Evolutionary conservation across 2,797 vertebrate genomes (phyloP), one percentile per base, ranked within the genome.

Genomic region (Rhabdophis nuchalis): DNA sequence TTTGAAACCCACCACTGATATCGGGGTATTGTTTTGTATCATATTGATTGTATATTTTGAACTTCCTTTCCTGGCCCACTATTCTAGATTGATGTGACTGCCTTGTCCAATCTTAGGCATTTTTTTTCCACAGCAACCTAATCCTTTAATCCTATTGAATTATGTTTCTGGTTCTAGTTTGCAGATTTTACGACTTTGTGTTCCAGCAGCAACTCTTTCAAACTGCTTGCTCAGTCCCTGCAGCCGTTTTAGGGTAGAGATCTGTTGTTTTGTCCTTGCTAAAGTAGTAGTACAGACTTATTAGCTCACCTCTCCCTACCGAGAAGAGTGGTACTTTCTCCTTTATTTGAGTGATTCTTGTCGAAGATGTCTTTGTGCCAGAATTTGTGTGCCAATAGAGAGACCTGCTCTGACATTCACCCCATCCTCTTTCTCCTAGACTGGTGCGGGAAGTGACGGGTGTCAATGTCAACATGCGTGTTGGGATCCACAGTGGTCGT

Each of bases 401-500:
- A 60, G 85, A 61, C 32, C 2, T 52, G 10, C 1, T 20, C 25
- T 93, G 89, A 92, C 5, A 0, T 32, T 58, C 0, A 9, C 91
- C 14, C 85, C 58, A 0, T 29, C 32, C 85, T 25, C 50, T 5
- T 89, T 46, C 12, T 93, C 6, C 0, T 97, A 99, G 99, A 97
- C 97, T 99, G 97, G 99, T 99, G 91, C 98, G 99, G 0, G 99
- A 99, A 97, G 99, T 99, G 93, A 99, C 99, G 0, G 99, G 99
- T 41, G 99, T 99, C 94, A 99, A 99, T n/a, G 99, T 99, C 16
- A 99, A 99, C 98, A 99, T 99, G 99, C 98, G 99, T 0, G 99
- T 99, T 23, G 99, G 99, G 95, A 99, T 99, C 96, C 99, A 99
- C 97, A 99, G 99, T 0, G 99, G 99, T 12, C 98, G 99, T 0